A percentile compares a stretch with the other conserved stretches of the same genome.
phyloP scores from a whole-genome alignment of 2,113 vertebrate genomes.

The Mormyrus lacerda region DNA sequence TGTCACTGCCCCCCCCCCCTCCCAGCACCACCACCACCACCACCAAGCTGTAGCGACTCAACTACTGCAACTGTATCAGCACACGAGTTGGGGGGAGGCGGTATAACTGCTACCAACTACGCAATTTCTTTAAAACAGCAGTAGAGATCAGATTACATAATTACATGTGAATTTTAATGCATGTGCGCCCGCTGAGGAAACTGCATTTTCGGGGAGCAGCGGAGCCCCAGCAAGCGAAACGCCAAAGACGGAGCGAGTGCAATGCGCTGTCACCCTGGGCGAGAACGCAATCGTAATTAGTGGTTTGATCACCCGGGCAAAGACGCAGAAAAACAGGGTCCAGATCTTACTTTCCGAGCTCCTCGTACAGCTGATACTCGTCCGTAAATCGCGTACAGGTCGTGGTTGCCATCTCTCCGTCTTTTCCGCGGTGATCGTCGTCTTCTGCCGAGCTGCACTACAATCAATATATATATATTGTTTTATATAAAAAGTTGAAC shows the following conservation, averaged over 20 bases:
- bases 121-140: background rate
- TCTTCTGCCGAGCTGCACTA: constrained; percentile 14
- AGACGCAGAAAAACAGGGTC: background rate
- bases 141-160: background rate
- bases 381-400: constrained; percentile 89
- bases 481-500: background rate
- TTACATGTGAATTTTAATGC: background rate
- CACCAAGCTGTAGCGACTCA: constrained; percentile 6
- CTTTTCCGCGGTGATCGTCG: constrained; percentile 19
- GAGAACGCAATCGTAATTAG: background rate
- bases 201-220: background rate
- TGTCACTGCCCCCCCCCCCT: constrained; percentile 26
- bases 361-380: constrained; percentile 90
- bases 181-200: background rate
- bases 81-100: background rate
- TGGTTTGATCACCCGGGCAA: background rate
- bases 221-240: background rate
- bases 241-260: background rate
- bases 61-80: constrained; percentile 5
- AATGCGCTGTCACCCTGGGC: background rate
- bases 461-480: background rate
- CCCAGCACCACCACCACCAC: background rate
- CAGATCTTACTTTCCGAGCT: constrained; percentile 90
- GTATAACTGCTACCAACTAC: background rate
- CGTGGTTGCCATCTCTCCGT: constrained; percentile 75